These are phyloP conservation scores for Loripinus fragilis DNA, from an alignment of 2,888 invertebrate species.

Conservation along the genomic window DNA sequence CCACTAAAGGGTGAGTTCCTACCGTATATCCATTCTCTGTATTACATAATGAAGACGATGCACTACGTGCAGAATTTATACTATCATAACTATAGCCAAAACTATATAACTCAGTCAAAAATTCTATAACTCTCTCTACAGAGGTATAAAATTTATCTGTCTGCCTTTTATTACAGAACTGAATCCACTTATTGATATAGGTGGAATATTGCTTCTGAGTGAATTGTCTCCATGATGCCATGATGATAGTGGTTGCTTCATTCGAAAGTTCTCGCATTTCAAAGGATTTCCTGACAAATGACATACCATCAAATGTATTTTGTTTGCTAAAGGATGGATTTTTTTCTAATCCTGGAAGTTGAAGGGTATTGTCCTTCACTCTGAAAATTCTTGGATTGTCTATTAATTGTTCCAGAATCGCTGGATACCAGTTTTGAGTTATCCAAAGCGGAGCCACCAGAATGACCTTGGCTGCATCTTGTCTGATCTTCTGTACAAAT, in stretches of 20 bases:
- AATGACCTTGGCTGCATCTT: too few species aligned
- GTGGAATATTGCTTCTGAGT: constrained; percentile 30
- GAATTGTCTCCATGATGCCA: constrained; percentile 36
- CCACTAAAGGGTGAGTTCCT: constrained; percentile 15
- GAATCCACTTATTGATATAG: constrained; percentile 27
- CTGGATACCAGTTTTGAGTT: neutral
- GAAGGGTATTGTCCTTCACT: neutral
- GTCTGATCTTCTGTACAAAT: too few species aligned
- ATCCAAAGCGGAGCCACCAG: too few species aligned
- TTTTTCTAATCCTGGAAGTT: neutral
- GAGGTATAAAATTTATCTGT: constrained; percentile 21
- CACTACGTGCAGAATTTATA: constrained; percentile 36
- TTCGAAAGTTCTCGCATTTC: neutral
- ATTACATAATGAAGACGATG: constrained; percentile 21
- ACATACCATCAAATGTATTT: constrained; percentile 20
- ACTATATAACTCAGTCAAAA: constrained; percentile 21
- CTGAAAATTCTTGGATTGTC: neutral
- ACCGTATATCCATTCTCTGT: constrained; percentile 8
- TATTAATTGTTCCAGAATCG: neutral
- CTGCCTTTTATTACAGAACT: constrained; percentile 24
- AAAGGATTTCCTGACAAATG: neutral
- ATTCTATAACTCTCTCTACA: constrained; percentile 23
- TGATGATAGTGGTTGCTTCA: constrained; percentile 30
- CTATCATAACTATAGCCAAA: constrained; percentile 26
- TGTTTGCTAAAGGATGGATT: neutral